Evolutionary conservation across 2,113 vertebrate species (phyloP), one percentile per base, ranked within the genome.

Genomic region (Scartelaos histophorus): DNA sequence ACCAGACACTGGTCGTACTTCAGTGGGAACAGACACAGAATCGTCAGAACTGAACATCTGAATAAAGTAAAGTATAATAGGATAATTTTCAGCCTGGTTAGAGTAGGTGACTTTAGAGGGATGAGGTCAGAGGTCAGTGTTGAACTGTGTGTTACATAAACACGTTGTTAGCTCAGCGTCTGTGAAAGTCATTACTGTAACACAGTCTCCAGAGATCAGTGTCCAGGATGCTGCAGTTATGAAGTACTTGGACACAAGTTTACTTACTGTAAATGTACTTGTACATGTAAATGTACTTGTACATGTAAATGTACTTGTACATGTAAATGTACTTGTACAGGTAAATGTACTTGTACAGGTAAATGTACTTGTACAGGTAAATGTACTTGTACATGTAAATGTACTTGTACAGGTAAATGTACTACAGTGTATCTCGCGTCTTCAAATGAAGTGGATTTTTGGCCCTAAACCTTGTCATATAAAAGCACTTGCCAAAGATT

Each of bases 121-220:
- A 69, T 66, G 70, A 58, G 68, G 69, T 68, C 1, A 82, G 70
- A 57, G 80, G 72, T 76, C 66, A 75, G 58, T 71, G 71, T 73
- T 60, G 71, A 82, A 67, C 70, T 76, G 49, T 73, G 56, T 58
- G 71, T 72, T 70, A 71, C 78, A 86, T 78, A 68, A 85, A 86
- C 80, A 79, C 77, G 66, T 77, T 38, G 21, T 80, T 82, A 73
- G 62, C 69, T 45, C 34, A 73, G 45, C 57, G 68, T 85, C 79
- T 87, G 80, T 75, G 60, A 78, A 60, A 81, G 19, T 47, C 84
- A 85, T 82, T 83, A 73, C 61, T 73, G 69, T 79, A 75, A 67
- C 61, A n/a, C 34, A 19, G 25, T 43, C 34, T 64, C 61, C 38
- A 11, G 17, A 43, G 17, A 64, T 62, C 34, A 15, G 13, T 38